A percentile compares a stretch with the other conserved stretches of the same genome.
phyloP scores from a whole-genome alignment of 2,888 invertebrate genomes.

The Oscheius sp. region DNA sequence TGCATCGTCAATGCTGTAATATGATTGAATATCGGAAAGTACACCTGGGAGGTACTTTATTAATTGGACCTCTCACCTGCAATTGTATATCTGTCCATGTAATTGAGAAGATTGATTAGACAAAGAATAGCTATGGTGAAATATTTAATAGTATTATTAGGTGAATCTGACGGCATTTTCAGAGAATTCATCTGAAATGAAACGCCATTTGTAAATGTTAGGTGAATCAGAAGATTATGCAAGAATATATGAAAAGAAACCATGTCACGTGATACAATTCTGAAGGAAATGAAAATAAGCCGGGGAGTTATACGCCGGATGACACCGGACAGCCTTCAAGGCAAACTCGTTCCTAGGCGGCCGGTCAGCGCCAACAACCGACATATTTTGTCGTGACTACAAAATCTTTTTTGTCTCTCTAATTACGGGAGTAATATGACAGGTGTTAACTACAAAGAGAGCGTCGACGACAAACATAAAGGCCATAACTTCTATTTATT shows the following conservation, averaged over 20 bases:
- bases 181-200: constrained; percentile 15
- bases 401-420: background rate
- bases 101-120: constrained; percentile 94
- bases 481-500: no score
- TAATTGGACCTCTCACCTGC: constrained; percentile 78
- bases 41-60: constrained; percentile 78
- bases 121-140: constrained; percentile 73
- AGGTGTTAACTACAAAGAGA: no score
- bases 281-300: constrained; percentile 1
- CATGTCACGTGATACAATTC: background rate
- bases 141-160: background rate
- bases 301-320: constrained; percentile 13
- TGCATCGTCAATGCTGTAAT: constrained; percentile 82
- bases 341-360: constrained; percentile 21
- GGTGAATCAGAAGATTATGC: background rate
- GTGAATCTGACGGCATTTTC: background rate
- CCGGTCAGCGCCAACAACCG: constrained; percentile 16
- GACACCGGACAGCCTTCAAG: constrained; percentile 21
- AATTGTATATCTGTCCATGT: constrained; percentile 96
- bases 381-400: constrained; percentile 12
- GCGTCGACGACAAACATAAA: no score
- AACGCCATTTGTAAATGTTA: background rate
- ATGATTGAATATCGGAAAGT: constrained; percentile 80
- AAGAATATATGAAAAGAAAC: background rate
- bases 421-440: background rate